Conservation (phyloP, 1,140 invertebrate genomes). For the Linepithema humile region DNA sequence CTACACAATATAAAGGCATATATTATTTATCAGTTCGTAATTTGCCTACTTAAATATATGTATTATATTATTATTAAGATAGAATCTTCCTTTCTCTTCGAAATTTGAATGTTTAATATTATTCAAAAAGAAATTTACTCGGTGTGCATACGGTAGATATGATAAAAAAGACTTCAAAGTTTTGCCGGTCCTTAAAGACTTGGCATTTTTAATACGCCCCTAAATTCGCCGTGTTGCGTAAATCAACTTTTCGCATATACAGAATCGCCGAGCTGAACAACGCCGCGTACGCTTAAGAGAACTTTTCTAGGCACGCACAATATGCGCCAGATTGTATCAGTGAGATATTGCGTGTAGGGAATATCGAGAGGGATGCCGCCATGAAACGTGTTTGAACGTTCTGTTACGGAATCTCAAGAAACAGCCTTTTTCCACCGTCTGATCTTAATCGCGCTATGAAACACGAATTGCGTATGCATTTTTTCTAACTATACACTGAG, state of each 20-base stretch:
- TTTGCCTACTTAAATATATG: background rate
- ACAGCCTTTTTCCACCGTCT: constrained; percentile 3
- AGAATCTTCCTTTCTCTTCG: background rate
- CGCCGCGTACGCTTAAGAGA: constrained; percentile 42
- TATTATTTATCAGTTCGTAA: background rate
- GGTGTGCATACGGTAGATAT: background rate
- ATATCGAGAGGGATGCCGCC: constrained; percentile 34
- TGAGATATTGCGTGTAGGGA: constrained; percentile 50
- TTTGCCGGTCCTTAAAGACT: background rate
- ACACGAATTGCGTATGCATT: constrained; percentile 29
- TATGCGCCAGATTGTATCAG: constrained; percentile 50
- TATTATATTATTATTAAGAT: background rate
- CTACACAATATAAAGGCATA: background rate
- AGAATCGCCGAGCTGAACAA: constrained; percentile 22
- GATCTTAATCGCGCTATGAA: constrained; percentile 53
- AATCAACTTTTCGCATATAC: constrained; percentile 22
- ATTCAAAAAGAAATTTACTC: background rate
- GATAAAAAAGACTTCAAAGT: background rate
- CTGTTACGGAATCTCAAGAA: constrained; percentile 29
- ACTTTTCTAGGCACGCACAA: constrained; percentile 61
- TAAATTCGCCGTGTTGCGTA: background rate
- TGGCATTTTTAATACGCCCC: background rate
- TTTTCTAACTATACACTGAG: too few species aligned
- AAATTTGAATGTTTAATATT: background rate
- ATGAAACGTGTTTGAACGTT: constrained; percentile 51